Evolutionary conservation across 2,113 vertebrate species (phyloP).

Genomic region (Bagarius yarrelli): DNA sequence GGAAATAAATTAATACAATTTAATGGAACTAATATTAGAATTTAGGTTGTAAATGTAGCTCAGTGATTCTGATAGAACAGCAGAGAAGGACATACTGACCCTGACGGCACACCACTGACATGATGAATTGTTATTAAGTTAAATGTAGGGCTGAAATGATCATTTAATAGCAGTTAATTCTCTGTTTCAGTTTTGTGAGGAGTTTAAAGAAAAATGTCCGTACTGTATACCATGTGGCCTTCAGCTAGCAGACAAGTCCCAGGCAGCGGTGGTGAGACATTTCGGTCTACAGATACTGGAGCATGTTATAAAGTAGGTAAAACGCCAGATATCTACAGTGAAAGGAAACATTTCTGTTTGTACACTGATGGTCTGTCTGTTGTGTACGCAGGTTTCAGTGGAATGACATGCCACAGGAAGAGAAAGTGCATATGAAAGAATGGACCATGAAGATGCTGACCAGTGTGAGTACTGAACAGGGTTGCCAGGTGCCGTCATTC

Average conservation of each 20-base stretch:
- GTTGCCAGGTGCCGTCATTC: background rate
- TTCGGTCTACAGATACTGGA: conserved; percentile 97
- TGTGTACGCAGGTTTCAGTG: conserved; percentile 80
- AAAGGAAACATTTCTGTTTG: background rate
- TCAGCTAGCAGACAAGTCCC: conserved; percentile 86
- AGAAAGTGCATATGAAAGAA: conserved; percentile 91
- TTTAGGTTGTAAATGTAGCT: too few species aligned
- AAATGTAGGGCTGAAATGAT: too few species aligned
- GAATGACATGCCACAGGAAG: conserved; percentile 89
- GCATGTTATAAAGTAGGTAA: conserved; percentile 94
- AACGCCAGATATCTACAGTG: background rate
- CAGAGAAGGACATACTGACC: too few species aligned
- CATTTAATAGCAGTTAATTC: background rate
- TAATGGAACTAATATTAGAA: too few species aligned
- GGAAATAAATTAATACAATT: too few species aligned
- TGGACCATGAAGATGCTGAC: conserved; percentile 90
- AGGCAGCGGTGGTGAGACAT: conserved; percentile 88
- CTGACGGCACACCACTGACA: too few species aligned
- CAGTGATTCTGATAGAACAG: too few species aligned
- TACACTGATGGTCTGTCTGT: background rate
- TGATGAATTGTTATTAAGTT: too few species aligned
- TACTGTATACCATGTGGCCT: conserved; percentile 92
- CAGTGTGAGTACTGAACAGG: conserved; percentile 66
- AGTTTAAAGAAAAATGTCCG: conserved; percentile 93
- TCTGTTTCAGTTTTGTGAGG: conserved; percentile 87